These are phyloP conservation scores for Dicrostonyx torquatus DNA, from an alignment of 2,797 vertebrate species.

Conservation along the genomic window DNA sequence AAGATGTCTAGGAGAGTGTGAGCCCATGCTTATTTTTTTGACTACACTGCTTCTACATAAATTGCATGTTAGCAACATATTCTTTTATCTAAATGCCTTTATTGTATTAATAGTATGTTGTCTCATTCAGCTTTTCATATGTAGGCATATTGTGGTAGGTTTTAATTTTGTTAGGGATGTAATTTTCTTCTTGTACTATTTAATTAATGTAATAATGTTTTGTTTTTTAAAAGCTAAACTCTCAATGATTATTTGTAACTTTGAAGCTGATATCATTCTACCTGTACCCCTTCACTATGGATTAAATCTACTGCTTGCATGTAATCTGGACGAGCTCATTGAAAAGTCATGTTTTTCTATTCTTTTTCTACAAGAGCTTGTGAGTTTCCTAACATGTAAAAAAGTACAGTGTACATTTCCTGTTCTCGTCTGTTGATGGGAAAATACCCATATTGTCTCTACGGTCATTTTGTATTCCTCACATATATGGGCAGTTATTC, in stretches of 20 bases:
- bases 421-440: neutral
- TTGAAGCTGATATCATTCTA: neutral
- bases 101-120: neutral
- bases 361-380: neutral
- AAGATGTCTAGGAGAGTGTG: neutral
- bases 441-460: neutral
- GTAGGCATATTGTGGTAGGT: neutral
- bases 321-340: neutral
- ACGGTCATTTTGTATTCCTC: neutral
- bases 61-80: neutral
- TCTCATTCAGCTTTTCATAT: neutral
- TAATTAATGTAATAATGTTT: constrained; percentile 24
- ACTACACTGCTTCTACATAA: neutral
- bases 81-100: neutral
- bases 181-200: constrained; percentile 24
- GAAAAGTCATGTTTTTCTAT: neutral
- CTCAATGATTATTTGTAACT: neutral
- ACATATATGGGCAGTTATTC: neutral
- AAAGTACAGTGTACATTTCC: neutral
- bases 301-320: neutral
- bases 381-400: neutral
- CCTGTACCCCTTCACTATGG: neutral
- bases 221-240: constrained; percentile 12
- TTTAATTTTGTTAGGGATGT: constrained; percentile 14
- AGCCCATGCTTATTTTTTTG: neutral